Evolutionary conservation across 2,113 vertebrate genomes (phyloP), one percentile per base, ranked within the genome.

Genomic region (Scortum barcoo): DNA sequence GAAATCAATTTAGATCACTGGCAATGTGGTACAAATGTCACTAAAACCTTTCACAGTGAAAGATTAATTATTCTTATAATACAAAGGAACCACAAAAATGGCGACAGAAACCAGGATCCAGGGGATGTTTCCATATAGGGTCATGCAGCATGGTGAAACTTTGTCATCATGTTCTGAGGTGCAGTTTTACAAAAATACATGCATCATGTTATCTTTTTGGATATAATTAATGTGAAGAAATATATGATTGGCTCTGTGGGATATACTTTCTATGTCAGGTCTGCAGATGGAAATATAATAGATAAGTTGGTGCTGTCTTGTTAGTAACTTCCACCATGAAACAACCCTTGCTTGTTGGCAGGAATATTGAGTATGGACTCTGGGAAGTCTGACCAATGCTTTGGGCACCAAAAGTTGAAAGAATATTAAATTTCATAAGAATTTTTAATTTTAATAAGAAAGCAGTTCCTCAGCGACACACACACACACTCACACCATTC

Each of bases 121-220:
- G 87, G 87, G 87, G 87, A 87, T 92, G 84, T 89, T 91, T 93
- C 86, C 89, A 90, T 91, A 88, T 75, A 84, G 74, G 83, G 85
- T 91, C 93, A 94, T 94, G 93, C 93, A 91, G 88, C 90, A 87
- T 87, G 90, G 72, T 90, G 90, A 92, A 88, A 67, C 66, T 78
- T 84, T 75, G 71, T 86, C 86, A 91, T 90, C 81, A 90, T 91
- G 86, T 93, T 91, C 84, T 81, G 81, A 90, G 88, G 88, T 46
- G 86, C 78, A 90, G 72, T 84, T 92, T 91, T 89, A 93, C 84
- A 94, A 94, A 94, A 94, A 93, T 92, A 93, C 93, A 93, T 93
- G 92, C 92, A 93, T 91, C 81, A 85, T 90, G 80, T 90, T 81
- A 75, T 85, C 80, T 88, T 93, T 91, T 88, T 88, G 72, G 77